A percentile compares a stretch with the other conserved stretches of the same genome.
phyloP scores from a whole-genome alignment of 2,888 invertebrate species.

The Fragum whitleyi region DNA sequence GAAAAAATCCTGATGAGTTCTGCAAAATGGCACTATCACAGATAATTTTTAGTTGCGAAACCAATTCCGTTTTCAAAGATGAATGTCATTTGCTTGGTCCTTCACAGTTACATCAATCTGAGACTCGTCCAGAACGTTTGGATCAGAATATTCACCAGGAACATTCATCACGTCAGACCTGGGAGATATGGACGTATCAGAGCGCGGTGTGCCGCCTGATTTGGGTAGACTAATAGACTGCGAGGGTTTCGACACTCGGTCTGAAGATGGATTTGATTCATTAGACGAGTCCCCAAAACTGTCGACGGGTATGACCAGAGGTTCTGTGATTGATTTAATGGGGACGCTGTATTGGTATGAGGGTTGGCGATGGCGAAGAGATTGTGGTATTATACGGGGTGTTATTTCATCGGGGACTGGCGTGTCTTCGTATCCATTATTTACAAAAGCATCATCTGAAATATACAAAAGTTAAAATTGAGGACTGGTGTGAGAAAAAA shows the following conservation, averaged over 20 bases:
- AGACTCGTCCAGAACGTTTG: not conserved
- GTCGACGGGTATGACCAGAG: conserved; percentile 44
- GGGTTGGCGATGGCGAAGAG: conserved; percentile 7
- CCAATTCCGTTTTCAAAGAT: not conserved
- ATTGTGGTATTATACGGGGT: conserved; percentile 18
- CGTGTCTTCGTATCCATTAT: conserved; percentile 18
- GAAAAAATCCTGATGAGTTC: no score
- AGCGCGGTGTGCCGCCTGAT: conserved; percentile 12
- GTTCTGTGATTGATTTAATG: conserved; percentile 23
- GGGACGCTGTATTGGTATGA: not conserved
- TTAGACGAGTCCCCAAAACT: conserved; percentile 37
- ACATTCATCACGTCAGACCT: not conserved
- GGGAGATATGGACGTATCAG: not conserved
- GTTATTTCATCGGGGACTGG: conserved; percentile 2
- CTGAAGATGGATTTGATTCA: conserved; percentile 18
- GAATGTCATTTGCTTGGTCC: not conserved
- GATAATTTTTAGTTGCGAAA: no score
- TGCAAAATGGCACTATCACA: no score
- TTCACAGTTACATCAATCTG: not conserved
- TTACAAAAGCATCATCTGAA: conserved; percentile 22
- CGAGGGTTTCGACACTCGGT: not conserved
- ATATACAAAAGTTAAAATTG: not conserved
- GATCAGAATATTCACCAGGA: not conserved
- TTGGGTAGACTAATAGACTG: conserved; percentile 4
- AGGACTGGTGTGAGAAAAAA: no score